phyloP scores from a whole-genome alignment of 2,113 vertebrate species.

The Hiodon alosoides region DNA sequence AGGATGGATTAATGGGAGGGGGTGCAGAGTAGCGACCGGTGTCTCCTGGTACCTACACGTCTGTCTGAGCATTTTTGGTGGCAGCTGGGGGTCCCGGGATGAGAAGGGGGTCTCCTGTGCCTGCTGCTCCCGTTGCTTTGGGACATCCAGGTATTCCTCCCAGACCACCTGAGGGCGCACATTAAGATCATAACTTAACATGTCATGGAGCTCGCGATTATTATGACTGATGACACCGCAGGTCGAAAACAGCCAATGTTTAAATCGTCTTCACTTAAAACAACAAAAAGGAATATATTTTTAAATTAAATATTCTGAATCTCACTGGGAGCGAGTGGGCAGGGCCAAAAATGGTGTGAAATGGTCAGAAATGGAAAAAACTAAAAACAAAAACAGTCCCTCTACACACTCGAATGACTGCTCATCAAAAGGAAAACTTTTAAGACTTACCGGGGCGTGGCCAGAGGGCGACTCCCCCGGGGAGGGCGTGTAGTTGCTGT shows the following conservation, averaged over 20 bases:
- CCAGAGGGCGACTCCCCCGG: conserved; percentile 82
- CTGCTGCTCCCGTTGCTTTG: conserved; percentile 68
- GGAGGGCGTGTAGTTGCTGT: conserved; percentile 83
- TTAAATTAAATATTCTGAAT: too few relatives aligned
- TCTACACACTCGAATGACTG: not conserved
- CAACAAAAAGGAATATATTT: not conserved
- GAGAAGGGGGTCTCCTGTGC: conserved; percentile 55
- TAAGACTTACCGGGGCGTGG: conserved; percentile 66
- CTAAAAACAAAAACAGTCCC: too few relatives aligned
- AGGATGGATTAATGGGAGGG: not conserved
- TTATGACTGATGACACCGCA: too few relatives aligned
- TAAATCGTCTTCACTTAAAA: not conserved
- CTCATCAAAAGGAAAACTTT: not conserved
- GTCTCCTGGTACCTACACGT: conserved; percentile 65
- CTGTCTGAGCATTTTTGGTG: conserved; percentile 69
- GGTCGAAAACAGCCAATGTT: not conserved
- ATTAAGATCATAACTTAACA: not conserved
- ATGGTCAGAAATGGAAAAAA: too few relatives aligned
- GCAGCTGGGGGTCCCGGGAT: conserved; percentile 56
- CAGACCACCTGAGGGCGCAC: conserved; percentile 65
- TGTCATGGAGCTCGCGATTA: not conserved
- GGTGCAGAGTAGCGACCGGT: not conserved
- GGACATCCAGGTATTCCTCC: conserved; percentile 83
- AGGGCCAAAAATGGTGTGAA: too few relatives aligned
- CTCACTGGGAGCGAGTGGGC: too few relatives aligned